Base-by-base conservation (phyloP, 2,888 invertebrate genomes). In the Scaeva pyrastri region DNA sequence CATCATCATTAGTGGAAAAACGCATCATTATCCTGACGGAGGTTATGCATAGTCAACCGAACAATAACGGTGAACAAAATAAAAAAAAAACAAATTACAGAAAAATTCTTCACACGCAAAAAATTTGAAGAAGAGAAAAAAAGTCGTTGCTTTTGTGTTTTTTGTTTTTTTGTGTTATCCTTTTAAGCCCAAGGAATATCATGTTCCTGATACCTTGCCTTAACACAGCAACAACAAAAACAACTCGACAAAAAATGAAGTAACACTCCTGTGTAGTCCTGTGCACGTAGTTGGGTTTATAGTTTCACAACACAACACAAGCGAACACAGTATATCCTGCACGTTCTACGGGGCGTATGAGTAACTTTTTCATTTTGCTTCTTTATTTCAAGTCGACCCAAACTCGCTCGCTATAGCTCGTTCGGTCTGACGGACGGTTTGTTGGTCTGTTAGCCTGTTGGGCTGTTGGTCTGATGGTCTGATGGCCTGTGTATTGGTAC, bases 11-110 rank as follows among this genome's bases (percentile, higher is more conserved):
- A 75, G 52, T 48, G 66, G 56, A 70, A 79, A 74, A 74, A 70
- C 73, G 80, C 62, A 79, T 71, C 74, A 83, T 79, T 74, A 74
- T 84, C 50, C 74, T 66, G 62, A 50, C 58, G 74, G 74, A 50
- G 79, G 68, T 56, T 45, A 43, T 39, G 41, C 23, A 36, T 55
- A 73, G n/a, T 26, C 60, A 55, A 50, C 39, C 36, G 2, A 60
- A 50, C 60, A 62, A 43, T 19, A 58, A 10, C 19, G n/a, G n/a
- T n/a, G n/a, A n/a, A n/a, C n/a, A n/a, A n/a, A n/a, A n/a, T n/a
- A n/a, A n/a, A 55, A 55, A 31, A 16, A 68, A 8, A 26, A 12
- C 19, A 23, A 23, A n/a, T n/a, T 12, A 12, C 19, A 31, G 8
- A 52, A 41, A 52, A 55, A 39, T 39, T 19, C 31, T 19, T 31